phyloP scores from a whole-genome alignment of 2,888 invertebrate species.

The Blastobasis lacticolella region DNA sequence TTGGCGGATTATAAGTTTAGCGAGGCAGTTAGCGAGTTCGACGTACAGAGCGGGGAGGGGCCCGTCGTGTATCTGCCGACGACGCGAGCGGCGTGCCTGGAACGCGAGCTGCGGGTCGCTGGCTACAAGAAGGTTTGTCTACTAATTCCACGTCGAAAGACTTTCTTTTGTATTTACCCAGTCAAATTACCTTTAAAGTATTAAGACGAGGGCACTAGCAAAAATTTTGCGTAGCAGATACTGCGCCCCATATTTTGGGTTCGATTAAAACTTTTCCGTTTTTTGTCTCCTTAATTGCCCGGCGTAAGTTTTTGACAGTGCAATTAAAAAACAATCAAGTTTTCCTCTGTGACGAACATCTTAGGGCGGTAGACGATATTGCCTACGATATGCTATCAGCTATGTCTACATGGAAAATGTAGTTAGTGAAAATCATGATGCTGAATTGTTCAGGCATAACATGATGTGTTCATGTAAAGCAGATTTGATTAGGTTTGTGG shows the following conservation, averaged over 20 bases:
- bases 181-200: slow-evolving; percentile 9
- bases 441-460: too few species aligned
- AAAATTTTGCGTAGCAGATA: too few species aligned
- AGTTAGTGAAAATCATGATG: too few species aligned
- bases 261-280: not conserved
- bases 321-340: slow-evolving; percentile 9
- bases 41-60: slow-evolving; percentile 57
- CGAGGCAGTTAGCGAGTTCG: slow-evolving; percentile 63
- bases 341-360: not conserved
- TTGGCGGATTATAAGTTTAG: slow-evolving; percentile 62
- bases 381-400: too few species aligned
- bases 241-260: too few species aligned
- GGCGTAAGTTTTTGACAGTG: slow-evolving; percentile 11
- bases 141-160: not conserved
- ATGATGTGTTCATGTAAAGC: slow-evolving; percentile 9
- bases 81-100: slow-evolving; percentile 66
- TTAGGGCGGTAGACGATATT: not conserved
- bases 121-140: slow-evolving; percentile 73
- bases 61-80: slow-evolving; percentile 68
- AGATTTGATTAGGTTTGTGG: slow-evolving; percentile 23
- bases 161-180: slow-evolving; percentile 7
- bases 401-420: too few species aligned
- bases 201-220: not conserved
- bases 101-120: slow-evolving; percentile 71
- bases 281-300: slow-evolving; percentile 3